phyloP scores from a whole-genome alignment of 1,140 invertebrate genomes.

The Parasteatoda tepidariorum region DNA sequence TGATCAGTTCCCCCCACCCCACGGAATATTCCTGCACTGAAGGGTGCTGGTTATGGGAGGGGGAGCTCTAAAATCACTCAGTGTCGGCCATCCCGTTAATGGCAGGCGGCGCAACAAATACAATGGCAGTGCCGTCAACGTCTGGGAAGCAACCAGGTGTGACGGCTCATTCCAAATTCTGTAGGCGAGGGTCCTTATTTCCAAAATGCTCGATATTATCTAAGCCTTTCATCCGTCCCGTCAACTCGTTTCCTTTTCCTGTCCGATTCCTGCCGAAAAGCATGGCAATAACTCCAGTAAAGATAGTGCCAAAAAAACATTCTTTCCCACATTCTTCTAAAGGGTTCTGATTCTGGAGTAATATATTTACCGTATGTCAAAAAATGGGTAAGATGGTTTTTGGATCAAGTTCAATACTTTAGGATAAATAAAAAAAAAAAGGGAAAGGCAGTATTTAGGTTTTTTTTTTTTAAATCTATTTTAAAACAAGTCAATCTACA shows the following conservation, averaged over 20 bases:
- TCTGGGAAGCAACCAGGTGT: slow-evolving; percentile 19
- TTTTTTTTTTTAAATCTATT: too few species aligned
- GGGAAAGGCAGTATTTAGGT: too few species aligned
- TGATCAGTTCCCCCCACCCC: neutral
- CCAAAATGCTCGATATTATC: slow-evolving; percentile 42
- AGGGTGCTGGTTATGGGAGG: neutral
- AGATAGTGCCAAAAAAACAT: neutral
- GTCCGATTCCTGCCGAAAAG: neutral
- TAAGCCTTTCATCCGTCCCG: slow-evolving; percentile 32
- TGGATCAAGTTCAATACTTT: too few species aligned
- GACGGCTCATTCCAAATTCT: slow-evolving; percentile 30
- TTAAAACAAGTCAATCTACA: too few species aligned
- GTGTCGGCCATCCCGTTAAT: slow-evolving; percentile 24
- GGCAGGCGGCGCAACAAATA: slow-evolving; percentile 14
- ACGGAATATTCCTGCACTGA: neutral
- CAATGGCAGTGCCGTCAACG: slow-evolving; percentile 9
- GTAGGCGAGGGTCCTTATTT: neutral
- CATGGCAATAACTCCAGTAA: neutral
- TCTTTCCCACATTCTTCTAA: slow-evolving; percentile 18
- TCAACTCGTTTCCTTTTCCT: slow-evolving; percentile 41
- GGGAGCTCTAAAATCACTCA: neutral
- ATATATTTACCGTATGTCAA: too few species aligned
- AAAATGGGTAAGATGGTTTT: too few species aligned
- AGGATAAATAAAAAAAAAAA: too few species aligned
- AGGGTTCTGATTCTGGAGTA: too few species aligned